Base-by-base conservation (phyloP, 2,113 vertebrate species). In the Bostrychus sinensis region DNA sequence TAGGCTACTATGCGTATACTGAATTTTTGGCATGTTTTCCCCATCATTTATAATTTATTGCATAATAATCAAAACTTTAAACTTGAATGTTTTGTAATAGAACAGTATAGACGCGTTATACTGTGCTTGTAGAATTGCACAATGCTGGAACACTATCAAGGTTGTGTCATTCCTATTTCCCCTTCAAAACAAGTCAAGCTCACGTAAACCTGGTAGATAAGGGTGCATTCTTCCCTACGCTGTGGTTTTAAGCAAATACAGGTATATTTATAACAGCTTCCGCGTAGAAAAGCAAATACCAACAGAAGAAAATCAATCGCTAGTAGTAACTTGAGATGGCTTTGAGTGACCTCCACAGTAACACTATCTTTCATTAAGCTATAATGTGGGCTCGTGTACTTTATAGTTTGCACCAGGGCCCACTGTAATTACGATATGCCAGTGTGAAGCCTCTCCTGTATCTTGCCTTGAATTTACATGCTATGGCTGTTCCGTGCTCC, bases 401-500 rank as follows among this genome's bases (percentile, higher is more conserved):
- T 51, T 51, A 23, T 23, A 23, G 48, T 28, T 28, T 17, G 26
- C 14, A 30, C 25, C 8, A 11, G 22, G 45, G 45, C 4, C 48
- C 25, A 10, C 16, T 51, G 25, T 51, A n/a, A 51, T 30, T 51
- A 28, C 48, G 25, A 17, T 51, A 51, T 28, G n/a, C 16, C 25
- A 8, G 9, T 30, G 25, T 16, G n/a, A n/a, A 30, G 48, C 25
- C 48, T 46, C 20, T 7, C 12, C 22, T 25, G 4, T 20, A 48
- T 22, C 22, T n/a, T 28, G 13, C n/a, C 48, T n/a, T 30, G 23
- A 51, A 28, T 51, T 30, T 25, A 28, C 48, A 51, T 30, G 25
- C 53, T 32, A 41, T 2, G 14, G 22, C 42, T 10, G 39, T 17
- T 56, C 17, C 2, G 11, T 17, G 1, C 89, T 93, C 79, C n/a